Conservation (phyloP, 2,797 vertebrate species). For the Capromys pilorides region DNA sequence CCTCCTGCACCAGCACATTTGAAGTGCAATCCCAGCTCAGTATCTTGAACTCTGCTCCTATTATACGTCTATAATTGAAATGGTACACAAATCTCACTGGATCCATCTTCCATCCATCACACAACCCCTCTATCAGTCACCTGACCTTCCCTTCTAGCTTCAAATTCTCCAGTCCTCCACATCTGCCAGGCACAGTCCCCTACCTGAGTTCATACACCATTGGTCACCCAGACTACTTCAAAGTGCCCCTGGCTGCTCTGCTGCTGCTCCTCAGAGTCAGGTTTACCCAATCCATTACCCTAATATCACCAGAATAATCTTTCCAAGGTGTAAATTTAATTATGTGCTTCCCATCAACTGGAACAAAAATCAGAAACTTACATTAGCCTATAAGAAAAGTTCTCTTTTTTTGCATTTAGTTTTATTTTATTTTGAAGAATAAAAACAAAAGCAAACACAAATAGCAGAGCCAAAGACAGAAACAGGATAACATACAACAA, state of each 20-base stretch:
- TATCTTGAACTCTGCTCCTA: too few species aligned
- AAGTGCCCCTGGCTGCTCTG: too few species aligned
- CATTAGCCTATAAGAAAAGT: neutral
- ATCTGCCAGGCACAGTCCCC: neutral
- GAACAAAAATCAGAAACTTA: neutral
- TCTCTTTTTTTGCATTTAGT: too few species aligned
- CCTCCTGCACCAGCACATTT: too few species aligned
- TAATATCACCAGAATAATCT: too few species aligned
- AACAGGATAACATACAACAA: too few species aligned
- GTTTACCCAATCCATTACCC: neutral
- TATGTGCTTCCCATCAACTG: too few species aligned
- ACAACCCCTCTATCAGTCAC: neutral
- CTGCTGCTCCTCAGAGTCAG: neutral
- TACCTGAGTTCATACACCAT: accelerated
- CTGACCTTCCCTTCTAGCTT: neutral
- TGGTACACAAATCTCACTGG: accelerated
- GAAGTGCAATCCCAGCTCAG: neutral
- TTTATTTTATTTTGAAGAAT: too few species aligned
- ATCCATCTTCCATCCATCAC: neutral
- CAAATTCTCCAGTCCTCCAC: neutral
- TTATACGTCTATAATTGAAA: neutral
- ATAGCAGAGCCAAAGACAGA: too few species aligned
- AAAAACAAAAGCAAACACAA: too few species aligned
- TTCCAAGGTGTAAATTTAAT: neutral
- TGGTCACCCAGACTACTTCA: neutral